Conservation (phyloP, 2,888 invertebrate species). For the Cantharis nigra region DNA sequence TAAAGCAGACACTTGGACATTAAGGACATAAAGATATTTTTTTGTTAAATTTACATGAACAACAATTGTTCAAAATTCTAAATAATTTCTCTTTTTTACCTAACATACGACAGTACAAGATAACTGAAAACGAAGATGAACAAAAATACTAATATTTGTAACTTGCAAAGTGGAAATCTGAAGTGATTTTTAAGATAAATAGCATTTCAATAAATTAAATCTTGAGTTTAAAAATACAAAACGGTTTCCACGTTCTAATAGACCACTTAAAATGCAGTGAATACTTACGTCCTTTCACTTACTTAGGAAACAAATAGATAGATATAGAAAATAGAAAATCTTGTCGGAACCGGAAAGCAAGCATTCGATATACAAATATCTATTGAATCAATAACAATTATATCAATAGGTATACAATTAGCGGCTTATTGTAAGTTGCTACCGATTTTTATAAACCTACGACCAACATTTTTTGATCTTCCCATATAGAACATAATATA, state of each 20-base stretch:
- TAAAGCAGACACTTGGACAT: too few species aligned
- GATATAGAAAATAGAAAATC: background rate
- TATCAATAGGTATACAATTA: background rate
- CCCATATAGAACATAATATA: background rate
- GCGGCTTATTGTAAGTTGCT: too few species aligned
- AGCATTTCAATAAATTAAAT: background rate
- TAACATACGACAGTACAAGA: too few species aligned
- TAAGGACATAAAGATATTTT: too few species aligned
- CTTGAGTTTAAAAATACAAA: background rate
- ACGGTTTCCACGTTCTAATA: background rate
- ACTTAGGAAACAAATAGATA: constrained; percentile 1
- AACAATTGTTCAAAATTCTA: too few species aligned
- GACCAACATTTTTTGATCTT: background rate
- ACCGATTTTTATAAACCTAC: background rate
- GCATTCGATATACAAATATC: background rate
- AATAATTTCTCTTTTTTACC: too few species aligned
- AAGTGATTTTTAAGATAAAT: background rate
- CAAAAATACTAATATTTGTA: too few species aligned
- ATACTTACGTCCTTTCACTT: constrained; percentile 13
- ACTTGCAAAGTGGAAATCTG: too few species aligned
- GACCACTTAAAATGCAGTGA: background rate
- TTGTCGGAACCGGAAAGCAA: constrained; percentile 16
- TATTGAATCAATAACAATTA: background rate
- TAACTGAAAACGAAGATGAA: too few species aligned
- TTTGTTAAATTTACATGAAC: too few species aligned